Percentiles rank a stretch among this genome's conserved stretches.
phyloP scores from a whole-genome alignment of 2,888 invertebrate species.

The Merodon equestris region DNA sequence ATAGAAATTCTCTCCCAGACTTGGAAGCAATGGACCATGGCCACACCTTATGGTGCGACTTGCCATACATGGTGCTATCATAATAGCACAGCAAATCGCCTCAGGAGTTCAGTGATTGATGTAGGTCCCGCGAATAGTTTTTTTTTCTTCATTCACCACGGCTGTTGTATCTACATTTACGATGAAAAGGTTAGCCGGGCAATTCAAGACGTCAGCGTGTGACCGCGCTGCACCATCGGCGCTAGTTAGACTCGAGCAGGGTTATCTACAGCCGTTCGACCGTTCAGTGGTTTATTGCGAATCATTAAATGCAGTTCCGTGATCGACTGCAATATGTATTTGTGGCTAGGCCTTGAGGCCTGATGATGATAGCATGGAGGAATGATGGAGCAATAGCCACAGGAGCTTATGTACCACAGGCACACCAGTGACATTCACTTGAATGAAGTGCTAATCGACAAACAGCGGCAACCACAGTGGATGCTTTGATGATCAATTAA shows the following conservation, averaged over 20 bases:
- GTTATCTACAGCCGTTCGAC: background rate
- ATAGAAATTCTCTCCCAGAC: background rate
- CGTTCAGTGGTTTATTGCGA: slow-evolving; percentile 21
- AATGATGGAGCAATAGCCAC: slow-evolving; percentile 9
- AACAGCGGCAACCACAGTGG: slow-evolving; percentile 11
- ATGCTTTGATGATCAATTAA: slow-evolving; percentile 45
- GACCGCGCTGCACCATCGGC: slow-evolving; percentile 22
- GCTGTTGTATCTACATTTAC: background rate
- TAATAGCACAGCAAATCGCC: slow-evolving; percentile 39
- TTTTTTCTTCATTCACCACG: slow-evolving; percentile 14
- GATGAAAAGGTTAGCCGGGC: slow-evolving; percentile 48
- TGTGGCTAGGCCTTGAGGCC: slow-evolving; percentile 17
- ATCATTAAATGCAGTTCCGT: slow-evolving; percentile 46
- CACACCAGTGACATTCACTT: slow-evolving; percentile 48
- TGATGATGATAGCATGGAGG: background rate
- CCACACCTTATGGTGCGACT: slow-evolving; percentile 28
- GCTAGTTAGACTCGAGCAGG: slow-evolving; percentile 1
- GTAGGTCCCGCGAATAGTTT: slow-evolving; percentile 41
- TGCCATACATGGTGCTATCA: slow-evolving; percentile 61
- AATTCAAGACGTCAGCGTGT: slow-evolving; percentile 53
- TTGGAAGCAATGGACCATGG: slow-evolving; percentile 31
- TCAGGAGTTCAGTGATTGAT: slow-evolving; percentile 57
- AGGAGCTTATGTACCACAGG: no score
- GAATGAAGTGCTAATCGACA: slow-evolving; percentile 53
- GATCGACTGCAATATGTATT: slow-evolving; percentile 35